Base-by-base conservation (phyloP, 2,888 invertebrate species). In the Lithosia quadra region DNA sequence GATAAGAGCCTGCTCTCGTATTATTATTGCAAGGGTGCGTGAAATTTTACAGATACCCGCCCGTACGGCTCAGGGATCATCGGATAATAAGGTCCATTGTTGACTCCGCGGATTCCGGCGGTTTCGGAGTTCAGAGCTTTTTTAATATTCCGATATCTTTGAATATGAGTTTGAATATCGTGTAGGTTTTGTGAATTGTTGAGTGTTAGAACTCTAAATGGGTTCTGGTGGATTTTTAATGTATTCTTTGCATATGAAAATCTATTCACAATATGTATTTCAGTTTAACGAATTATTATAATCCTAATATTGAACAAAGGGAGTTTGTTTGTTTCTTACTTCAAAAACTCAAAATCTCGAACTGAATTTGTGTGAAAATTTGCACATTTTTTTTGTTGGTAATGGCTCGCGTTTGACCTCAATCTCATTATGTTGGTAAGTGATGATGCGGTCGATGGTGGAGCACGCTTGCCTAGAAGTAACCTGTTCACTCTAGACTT, bases 21-120 rank as follows among this genome's bases (percentile, higher is more conserved):
- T 86, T 91, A 91, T 92, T 92, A 91, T 91, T 91, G 89, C 89
- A 91, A 90, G 94, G 93, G 92, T 90, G 93, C 91, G 92, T 93
- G 92, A 92, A 94, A 93, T 92, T 93, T 91, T 88, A 89, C 90
- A 92, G 92, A 92, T 92, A 91, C 84, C 87, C 87, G 82, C 86
- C 83, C 83, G 86, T 87, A 86, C 87, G 88, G 90, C 83, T 86
- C 82, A 82, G 82, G 89, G 88, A 89, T 89, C 84, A 89, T 82
- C 86, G 88, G 88, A 90, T 89, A 89, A 91, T 91, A 90, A 86
- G 86, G 78, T 72, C 68, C 73, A 81, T 83, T 80, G 80, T 83
- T 81, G 71, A 67, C 71, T 69, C 57, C 70, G 75, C 74, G 75
- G 76, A 78, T 78, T 78, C 72, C 68, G 71, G 71, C 72, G 76